Conservation (phyloP, 2,797 vertebrate species). For the Smutsia gigantea region DNA sequence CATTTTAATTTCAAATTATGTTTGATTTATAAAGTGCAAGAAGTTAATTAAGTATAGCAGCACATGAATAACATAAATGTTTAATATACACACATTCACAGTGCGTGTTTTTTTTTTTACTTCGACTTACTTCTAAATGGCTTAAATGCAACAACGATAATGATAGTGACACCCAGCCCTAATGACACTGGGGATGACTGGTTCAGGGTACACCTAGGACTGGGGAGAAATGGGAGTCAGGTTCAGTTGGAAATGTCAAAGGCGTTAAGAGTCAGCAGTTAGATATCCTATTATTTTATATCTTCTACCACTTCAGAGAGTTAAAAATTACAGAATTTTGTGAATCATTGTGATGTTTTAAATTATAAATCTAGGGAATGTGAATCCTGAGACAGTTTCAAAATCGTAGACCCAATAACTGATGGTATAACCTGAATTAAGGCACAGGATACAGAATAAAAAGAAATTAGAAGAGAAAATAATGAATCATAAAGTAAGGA, state of each 20-base stretch:
- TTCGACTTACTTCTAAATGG: not conserved
- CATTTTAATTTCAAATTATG: constrained; percentile 38
- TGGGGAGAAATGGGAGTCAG: not conserved
- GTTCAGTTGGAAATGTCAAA: not conserved
- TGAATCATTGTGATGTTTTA: not conserved
- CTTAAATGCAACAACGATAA: not conserved
- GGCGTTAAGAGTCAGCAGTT: not conserved
- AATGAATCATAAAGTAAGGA: constrained; percentile 11
- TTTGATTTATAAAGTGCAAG: constrained; percentile 25
- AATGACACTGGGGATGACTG: not conserved
- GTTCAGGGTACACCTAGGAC: not conserved
- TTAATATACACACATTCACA: not conserved
- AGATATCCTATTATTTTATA: constrained; percentile 9
- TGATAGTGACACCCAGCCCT: not conserved
- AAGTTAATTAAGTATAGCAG: not conserved
- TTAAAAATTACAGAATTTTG: not conserved
- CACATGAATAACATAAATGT: not conserved
- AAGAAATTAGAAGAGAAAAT: not conserved
- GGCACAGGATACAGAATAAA: not conserved
- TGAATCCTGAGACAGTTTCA: not conserved
- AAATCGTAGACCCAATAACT: not conserved
- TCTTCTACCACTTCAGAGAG: not conserved
- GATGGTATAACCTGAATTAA: constrained; percentile 15
- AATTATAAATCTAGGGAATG: not conserved
- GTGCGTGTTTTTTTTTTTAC: not conserved